These are phyloP conservation scores for Papilio protenor DNA, from an alignment of 2,888 invertebrate genomes.

Conservation along the genomic window DNA sequence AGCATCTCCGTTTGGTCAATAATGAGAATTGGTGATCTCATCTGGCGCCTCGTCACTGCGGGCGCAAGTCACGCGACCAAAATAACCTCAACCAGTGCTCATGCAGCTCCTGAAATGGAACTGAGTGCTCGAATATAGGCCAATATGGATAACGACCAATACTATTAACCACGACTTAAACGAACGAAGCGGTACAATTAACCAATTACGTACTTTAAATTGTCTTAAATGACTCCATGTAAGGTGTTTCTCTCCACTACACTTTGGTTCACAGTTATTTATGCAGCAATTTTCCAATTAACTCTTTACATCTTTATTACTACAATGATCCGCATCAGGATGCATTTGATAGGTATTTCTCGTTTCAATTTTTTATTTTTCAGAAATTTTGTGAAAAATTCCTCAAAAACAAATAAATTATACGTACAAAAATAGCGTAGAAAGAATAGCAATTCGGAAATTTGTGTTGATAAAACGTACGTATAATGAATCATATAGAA, in stretches of 20 bases:
- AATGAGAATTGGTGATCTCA: constrained; percentile 76
- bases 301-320: not conserved
- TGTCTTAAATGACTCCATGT: constrained; percentile 2
- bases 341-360: not conserved
- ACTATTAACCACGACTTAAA: constrained; percentile 5
- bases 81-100: constrained; percentile 66
- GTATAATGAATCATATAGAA: constrained; percentile 30
- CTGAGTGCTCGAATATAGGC: constrained; percentile 60
- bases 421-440: not conserved
- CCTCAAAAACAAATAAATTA: not conserved
- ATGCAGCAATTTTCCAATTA: not conserved
- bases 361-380: not conserved
- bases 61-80: constrained; percentile 71
- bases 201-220: not conserved
- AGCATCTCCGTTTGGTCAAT: constrained; percentile 53
- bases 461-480: not conserved
- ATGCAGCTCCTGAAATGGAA: constrained; percentile 66
- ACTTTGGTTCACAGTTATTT: not conserved
- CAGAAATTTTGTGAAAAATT: not conserved
- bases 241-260: not conserved
- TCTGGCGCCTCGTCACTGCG: constrained; percentile 68
- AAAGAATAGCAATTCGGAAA: not conserved
- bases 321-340: not conserved
- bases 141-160: constrained; percentile 49
- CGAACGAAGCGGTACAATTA: not conserved